Percentiles rank a stretch among this genome's conserved stretches.
Evolutionary conservation across 37 sponge, comb jelly and placozoan genomes (phyloP).

Genomic region (Crambe crambe): DNA sequence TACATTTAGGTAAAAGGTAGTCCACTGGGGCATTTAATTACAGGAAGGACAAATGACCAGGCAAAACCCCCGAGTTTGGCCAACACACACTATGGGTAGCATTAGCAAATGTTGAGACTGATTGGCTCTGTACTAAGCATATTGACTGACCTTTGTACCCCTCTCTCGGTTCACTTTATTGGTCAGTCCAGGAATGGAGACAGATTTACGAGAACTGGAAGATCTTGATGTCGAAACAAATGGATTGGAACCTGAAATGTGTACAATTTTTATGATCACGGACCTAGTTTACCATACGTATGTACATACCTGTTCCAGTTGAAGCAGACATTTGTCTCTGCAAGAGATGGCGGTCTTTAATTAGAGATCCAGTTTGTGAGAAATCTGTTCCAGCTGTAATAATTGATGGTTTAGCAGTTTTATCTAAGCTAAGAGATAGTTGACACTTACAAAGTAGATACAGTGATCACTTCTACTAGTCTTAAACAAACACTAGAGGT

Average conservation of each 20-base stretch:
- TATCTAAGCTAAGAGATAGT: background rate
- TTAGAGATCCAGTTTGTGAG: slow-evolving; percentile 48
- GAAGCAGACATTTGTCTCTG: slow-evolving; percentile 52
- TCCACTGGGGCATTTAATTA: too few relatives aligned
- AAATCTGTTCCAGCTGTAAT: slow-evolving; percentile 60
- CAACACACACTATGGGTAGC: too few relatives aligned
- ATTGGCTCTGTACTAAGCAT: too few relatives aligned
- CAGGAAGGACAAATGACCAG: too few relatives aligned
- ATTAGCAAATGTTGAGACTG: too few relatives aligned
- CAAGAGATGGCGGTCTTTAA: slow-evolving; percentile 46
- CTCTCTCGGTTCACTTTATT: slow-evolving; percentile 52
- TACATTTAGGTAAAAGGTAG: too few relatives aligned
- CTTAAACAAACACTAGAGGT: too few relatives aligned
- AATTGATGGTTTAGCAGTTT: background rate
- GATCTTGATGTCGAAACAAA: slow-evolving; percentile 34
- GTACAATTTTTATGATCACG: background rate
- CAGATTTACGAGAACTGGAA: slow-evolving; percentile 35
- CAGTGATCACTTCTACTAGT: too few relatives aligned
- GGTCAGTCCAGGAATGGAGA: slow-evolving; percentile 51
- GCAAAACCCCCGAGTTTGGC: too few relatives aligned
- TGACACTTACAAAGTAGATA: background rate
- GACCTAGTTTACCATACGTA: too few relatives aligned
- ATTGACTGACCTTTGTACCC: slow-evolving; percentile 61
- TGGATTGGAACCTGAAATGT: slow-evolving; percentile 32
- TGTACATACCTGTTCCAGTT: background rate